These are phyloP conservation scores for Oscheius sp. DNA, from an alignment of 1,140 invertebrate genomes.

Conservation along the genomic window DNA sequence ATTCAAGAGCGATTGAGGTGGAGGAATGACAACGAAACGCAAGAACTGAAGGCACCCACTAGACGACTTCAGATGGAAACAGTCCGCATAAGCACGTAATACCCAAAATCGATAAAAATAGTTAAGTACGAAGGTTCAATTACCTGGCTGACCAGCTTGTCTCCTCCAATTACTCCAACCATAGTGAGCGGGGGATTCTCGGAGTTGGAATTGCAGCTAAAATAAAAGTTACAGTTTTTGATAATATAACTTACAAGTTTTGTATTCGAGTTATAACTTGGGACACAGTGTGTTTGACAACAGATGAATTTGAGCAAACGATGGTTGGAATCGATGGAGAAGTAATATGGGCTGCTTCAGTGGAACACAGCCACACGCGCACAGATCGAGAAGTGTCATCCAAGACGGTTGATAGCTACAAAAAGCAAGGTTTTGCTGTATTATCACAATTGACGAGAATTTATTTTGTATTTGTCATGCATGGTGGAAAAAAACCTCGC, in stretches of 20 bases:
- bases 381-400: background rate
- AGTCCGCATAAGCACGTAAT: constrained; percentile 37
- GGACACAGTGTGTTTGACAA: background rate
- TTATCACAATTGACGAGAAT: too few species aligned
- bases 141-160: constrained; percentile 24
- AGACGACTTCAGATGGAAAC: constrained; percentile 35
- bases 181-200: constrained; percentile 10
- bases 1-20: constrained; percentile 12
- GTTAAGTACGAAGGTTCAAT: background rate
- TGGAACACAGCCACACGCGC: background rate
- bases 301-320: background rate
- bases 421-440: too few species aligned
- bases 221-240: background rate
- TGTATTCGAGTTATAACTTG: constrained; percentile 27
- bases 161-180: constrained; percentile 30
- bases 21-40: constrained; percentile 16
- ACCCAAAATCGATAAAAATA: constrained; percentile 3
- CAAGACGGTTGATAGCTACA: too few species aligned
- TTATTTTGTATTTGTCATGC: too few species aligned
- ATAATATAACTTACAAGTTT: constrained; percentile 33
- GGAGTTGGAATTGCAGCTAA: constrained; percentile 34
- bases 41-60: constrained; percentile 31
- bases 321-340: background rate
- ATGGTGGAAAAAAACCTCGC: too few species aligned
- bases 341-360: background rate